Evolutionary conservation across 2,888 invertebrate species (phyloP), one percentile per base, ranked within the genome.

Genomic region (Netelia inedita): DNA sequence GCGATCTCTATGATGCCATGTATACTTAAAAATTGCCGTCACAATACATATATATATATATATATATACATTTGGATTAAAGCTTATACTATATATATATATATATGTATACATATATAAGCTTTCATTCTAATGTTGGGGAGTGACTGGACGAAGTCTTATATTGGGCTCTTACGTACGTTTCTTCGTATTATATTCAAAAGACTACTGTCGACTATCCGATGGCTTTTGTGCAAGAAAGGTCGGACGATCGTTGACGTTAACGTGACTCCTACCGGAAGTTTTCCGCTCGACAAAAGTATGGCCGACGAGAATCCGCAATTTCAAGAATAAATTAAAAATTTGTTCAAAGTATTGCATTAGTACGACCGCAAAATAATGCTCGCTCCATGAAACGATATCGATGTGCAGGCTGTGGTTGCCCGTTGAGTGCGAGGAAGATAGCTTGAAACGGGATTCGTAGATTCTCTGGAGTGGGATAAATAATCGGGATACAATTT

Each of bases 1-100:
- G 46, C 79, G 69, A 83, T 50, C 59, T 59, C 50, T 59, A 53
- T 71, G 63, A 83, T 59, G 69, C 73, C 46, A 46, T 63, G 21
- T 28, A 50, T n/a, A 63, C 14, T 14, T 46, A 28, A 28, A 5
- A 2, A 28, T 28, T 28, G 5, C 3, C 28, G 5, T 5, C 2
- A 2, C 23, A 5, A 28, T 28, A 28, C 5, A 28, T 28, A 28
- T 28, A 28, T 28, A 28, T 5, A 28, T 28, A 28, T 28, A 28
- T 28, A 28, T 5, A 28, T 5, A 28, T 5, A 28, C 28, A 28
- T 28, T 28, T 5, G 28, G 5, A 28, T 28, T 28, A 28, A 28
- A 28, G 28, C 28, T 28, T 28, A 28, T 28, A 28, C n/a, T 28
- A 5, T 28, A 23, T 59, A 72, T 43, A 46, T 14, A 23, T 28